A percentile compares a stretch with the other conserved stretches of the same genome.
phyloP scores from a whole-genome alignment of 2,888 invertebrate species.

The Priapulus caudatus region DNA sequence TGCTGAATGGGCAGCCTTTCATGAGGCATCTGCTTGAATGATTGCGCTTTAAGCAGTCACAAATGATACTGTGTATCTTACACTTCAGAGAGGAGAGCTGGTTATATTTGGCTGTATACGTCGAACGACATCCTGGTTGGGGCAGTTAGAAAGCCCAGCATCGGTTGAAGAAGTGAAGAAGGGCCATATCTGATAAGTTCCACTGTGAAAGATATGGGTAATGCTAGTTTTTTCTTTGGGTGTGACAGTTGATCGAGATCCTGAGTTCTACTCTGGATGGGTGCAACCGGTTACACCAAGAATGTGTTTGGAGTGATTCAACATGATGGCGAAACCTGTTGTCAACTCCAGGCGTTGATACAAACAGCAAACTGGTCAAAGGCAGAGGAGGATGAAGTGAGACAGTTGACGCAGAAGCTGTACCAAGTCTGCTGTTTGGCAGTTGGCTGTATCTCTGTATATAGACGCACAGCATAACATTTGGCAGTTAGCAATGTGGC shows the following conservation, averaged over 20 bases:
- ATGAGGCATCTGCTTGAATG: no score
- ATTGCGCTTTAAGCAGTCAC: no score
- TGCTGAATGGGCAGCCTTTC: background rate
- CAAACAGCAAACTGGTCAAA: conserved; percentile 6
- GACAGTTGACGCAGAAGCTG: conserved; percentile 5
- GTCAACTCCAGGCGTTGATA: conserved; percentile 15
- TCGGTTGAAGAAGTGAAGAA: background rate
- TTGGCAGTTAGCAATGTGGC: conserved; percentile 16
- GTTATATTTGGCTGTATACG: conserved; percentile 19
- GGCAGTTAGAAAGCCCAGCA: conserved; percentile 2
- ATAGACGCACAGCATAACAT: conserved; percentile 13
- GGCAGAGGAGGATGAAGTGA: conserved; percentile 5
- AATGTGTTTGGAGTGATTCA: conserved; percentile 13
- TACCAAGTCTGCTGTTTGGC: conserved; percentile 14
- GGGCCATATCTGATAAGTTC: no score
- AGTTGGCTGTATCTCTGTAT: conserved; percentile 10
- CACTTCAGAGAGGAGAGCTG: background rate
- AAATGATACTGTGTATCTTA: conserved; percentile 16
- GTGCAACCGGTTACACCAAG: conserved; percentile 10
- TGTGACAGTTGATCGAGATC: no score
- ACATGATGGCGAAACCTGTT: conserved; percentile 15
- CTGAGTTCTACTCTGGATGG: no score
- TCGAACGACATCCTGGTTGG: conserved; percentile 20
- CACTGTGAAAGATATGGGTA: no score
- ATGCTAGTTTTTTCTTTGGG: no score